phyloP scores from a whole-genome alignment of 2,113 vertebrate genomes.

The Urocolius indicus region DNA sequence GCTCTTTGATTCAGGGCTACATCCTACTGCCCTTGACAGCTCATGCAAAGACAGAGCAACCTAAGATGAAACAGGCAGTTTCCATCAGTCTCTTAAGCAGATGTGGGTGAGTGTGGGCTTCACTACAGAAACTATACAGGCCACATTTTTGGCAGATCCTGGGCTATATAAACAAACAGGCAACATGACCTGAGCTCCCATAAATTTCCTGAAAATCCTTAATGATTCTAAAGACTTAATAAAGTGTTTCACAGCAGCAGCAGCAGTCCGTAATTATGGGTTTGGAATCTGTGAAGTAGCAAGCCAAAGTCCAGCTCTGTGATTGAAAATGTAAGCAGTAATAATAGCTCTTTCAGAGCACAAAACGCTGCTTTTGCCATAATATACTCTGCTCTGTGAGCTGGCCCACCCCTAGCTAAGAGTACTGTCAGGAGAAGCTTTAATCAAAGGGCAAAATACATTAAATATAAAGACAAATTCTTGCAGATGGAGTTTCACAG shows the following conservation, averaged over 20 bases:
- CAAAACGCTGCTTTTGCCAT: background rate
- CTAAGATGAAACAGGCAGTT: background rate
- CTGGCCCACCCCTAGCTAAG: conserved; percentile 1
- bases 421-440: background rate
- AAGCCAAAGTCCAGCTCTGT: conserved; percentile 23
- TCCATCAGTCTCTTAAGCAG: background rate
- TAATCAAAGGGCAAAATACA: conserved; percentile 6
- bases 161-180: conserved; percentile 24
- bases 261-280: conserved; percentile 33
- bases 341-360: conserved; percentile 48
- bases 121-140: background rate
- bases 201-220: conserved; percentile 67
- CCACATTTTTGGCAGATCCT: conserved; percentile 13
- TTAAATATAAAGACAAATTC: conserved; percentile 2
- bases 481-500: background rate
- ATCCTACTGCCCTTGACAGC: background rate
- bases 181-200: conserved; percentile 35
- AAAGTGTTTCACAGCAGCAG: conserved; percentile 60
- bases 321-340: background rate
- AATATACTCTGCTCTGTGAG: background rate
- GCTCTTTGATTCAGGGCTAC: background rate
- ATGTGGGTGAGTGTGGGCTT: background rate
- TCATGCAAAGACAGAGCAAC: background rate
- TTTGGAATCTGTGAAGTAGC: conserved; percentile 48
- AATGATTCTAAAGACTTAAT: conserved; percentile 62